Base-by-base conservation (phyloP, 1,140 invertebrate genomes). In the Conus ventricosus region DNA sequence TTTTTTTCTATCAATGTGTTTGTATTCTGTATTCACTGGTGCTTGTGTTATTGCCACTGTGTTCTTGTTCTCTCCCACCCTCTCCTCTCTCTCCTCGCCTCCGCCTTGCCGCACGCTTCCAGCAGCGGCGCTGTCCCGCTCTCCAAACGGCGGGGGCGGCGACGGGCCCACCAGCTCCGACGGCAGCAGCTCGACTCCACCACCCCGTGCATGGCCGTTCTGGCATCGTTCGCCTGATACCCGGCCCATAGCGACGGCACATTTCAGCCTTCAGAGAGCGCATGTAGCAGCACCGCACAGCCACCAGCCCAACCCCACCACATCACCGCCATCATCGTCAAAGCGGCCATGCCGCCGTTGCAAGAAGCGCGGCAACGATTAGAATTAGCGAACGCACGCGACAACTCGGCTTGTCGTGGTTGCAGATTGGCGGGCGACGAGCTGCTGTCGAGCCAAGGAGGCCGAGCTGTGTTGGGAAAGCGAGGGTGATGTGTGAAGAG, bases 71-170 rank as follows among this genome's bases (percentile, higher is more conserved):
- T 82, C 54, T 25, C 39, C 15, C 80, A 10, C 10, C 20, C 8
- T 13, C 54, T 13, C 39, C 11, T 6, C 54, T 10, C 39, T 23
- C 54, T 51, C 80, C 27, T 13, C 13, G 5, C n/a, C 39, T 23
- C n/a, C 39, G 11, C 15, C 80, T 82, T 27, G n/a, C 5, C 5
- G 39, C 8, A 5, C 54, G 55, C 55, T 57, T 57, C 55, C 55
- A 57, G 3, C 39, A 84, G 82, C 6, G 2, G 51, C 27, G 81
- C 27, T 23, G 7, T 39, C 7, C 27, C 54, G 5, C 53, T 8
- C 5, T 83, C 81, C 4, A 67, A 60, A 75, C 87, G 54, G 57
- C 82, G 53, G 80, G 80, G n/a, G n/a, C 76, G 39, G 39, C 76
- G 39, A 10, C 76, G 39, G n/a, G 6, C 6, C 39, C 10, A 10